A percentile compares a stretch with the other conserved stretches of the same genome.
Conservation (phyloP, 2,888 invertebrate genomes). For the Chrysodeixis includens region DNA sequence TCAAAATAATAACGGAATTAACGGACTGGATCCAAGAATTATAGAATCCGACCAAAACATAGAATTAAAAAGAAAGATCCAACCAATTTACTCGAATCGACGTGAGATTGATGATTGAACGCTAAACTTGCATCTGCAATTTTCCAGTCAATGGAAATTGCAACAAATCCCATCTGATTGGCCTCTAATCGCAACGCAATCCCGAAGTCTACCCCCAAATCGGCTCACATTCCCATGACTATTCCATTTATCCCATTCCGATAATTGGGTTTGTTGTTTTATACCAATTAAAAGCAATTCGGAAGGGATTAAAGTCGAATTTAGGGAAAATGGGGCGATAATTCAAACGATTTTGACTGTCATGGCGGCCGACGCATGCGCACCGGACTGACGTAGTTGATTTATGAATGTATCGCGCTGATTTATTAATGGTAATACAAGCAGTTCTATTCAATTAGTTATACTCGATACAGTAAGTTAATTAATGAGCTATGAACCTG, state of each 20-base stretch:
- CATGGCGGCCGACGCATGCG: constrained; percentile 63
- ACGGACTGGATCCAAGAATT: constrained; percentile 12
- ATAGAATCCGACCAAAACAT: constrained; percentile 41
- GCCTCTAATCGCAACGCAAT: constrained; percentile 74
- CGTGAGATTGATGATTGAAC: constrained; percentile 80
- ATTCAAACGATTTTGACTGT: constrained; percentile 80
- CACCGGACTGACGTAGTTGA: constrained; percentile 70
- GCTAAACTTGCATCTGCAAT: constrained; percentile 75
- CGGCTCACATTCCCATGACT: constrained; percentile 82
- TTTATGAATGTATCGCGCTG: constrained; percentile 72
- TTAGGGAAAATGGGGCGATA: constrained; percentile 74
- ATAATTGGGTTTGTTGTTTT: constrained; percentile 77
- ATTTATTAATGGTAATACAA: constrained; percentile 78
- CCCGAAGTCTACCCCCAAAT: constrained; percentile 74
- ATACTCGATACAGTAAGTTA: constrained; percentile 43
- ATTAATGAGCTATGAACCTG: constrained; percentile 60
- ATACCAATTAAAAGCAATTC: constrained; percentile 84
- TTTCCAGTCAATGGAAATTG: constrained; percentile 88
- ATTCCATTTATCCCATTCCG: constrained; percentile 77
- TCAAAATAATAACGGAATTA: constrained; percentile 28
- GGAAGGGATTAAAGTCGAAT: constrained; percentile 78
- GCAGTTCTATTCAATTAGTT: constrained; percentile 78
- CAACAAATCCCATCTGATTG: constrained; percentile 83
- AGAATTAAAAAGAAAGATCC: constrained; percentile 40
- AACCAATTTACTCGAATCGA: constrained; percentile 66